Evolutionary conservation across 2,113 vertebrate genomes (phyloP), one percentile per base, ranked within the genome.

Genomic region (Sylvilagus bachmani): DNA sequence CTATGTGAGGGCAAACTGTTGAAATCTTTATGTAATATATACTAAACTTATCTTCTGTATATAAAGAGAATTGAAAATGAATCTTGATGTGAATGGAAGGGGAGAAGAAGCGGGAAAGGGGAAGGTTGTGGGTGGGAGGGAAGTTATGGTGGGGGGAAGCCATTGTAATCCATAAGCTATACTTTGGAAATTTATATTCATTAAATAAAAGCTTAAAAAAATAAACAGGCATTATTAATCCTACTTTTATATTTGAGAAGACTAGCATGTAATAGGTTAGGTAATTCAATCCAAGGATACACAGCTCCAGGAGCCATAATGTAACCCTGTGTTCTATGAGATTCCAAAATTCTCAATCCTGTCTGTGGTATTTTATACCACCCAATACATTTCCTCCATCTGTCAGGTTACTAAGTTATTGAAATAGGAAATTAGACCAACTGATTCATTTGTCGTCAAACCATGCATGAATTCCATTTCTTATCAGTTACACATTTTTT

Each of bases 301-400:
- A 51, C 14, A 88, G 6, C 16, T 61, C 1, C 16, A 3, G n/a
- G 22, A 88, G 19, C 3, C 24, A 66, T 80, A 31, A 62, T 51
- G 2, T 25, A 64, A 90, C 19, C 6, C 22, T 38, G 71, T 51
- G 1, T 44, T 64, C 70, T 17, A 6, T 10, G 11, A 27, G 38
- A 71, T 27, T 66, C 13, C 10, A 9, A 93, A 81, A 36, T 12
- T 10, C 13, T 44, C 24, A 1, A 10, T 66, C 5, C 21, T 62
- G 64, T 9, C 25, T 7, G 75, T n/a, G n/a, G 33, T 49, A 38
- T 80, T 89, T 92, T 44, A 88, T 5, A 95, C 13, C 25, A 51
- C 21, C 13, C 55, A 95, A 78, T 10, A 6, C 8, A 97, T 75
- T 94, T 75, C 12, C 74, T 33, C 84, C 31, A 96, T 71, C 44